Conservation (phyloP, 2,113 vertebrate genomes). For the Corythoichthys intestinalis region DNA sequence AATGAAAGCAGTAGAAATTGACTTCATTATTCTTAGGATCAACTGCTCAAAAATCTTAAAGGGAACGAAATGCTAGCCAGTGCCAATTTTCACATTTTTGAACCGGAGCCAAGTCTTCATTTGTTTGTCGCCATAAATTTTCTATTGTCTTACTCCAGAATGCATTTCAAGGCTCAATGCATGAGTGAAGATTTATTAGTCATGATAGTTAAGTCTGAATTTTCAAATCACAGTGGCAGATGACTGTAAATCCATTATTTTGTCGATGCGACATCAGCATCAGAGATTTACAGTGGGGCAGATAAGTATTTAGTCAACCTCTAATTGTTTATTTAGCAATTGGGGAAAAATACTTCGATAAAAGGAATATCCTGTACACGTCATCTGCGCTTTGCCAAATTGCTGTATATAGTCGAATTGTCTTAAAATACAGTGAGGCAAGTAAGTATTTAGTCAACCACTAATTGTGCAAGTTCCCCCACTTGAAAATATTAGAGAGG, state of each 20-base stretch:
- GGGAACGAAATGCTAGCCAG: neutral
- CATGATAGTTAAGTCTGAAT: neutral
- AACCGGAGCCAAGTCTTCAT: neutral
- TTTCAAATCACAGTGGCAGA: conserved; percentile 15
- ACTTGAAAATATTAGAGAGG: too few species aligned
- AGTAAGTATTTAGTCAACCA: too few species aligned
- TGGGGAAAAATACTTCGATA: too few species aligned
- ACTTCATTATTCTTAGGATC: neutral
- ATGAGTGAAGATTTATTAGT: neutral
- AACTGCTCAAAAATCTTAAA: neutral
- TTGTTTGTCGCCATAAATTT: neutral
- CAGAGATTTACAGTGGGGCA: conserved; percentile 6
- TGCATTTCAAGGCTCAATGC: neutral
- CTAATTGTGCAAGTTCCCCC: too few species aligned
- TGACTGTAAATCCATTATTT: conserved; percentile 17
- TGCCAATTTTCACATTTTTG: neutral
- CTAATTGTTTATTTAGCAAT: too few species aligned
- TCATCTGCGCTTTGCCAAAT: too few species aligned
- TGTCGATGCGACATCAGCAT: conserved; percentile 23
- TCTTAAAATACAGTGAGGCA: too few species aligned
- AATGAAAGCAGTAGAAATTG: neutral
- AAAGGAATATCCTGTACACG: too few species aligned
- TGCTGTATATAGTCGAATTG: too few species aligned
- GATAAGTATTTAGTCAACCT: too few species aligned
- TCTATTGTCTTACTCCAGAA: neutral